Percentiles rank a stretch among this genome's conserved stretches.
phyloP scores from a whole-genome alignment of 2,888 invertebrate species.

The Drosophila setosimentum region DNA sequence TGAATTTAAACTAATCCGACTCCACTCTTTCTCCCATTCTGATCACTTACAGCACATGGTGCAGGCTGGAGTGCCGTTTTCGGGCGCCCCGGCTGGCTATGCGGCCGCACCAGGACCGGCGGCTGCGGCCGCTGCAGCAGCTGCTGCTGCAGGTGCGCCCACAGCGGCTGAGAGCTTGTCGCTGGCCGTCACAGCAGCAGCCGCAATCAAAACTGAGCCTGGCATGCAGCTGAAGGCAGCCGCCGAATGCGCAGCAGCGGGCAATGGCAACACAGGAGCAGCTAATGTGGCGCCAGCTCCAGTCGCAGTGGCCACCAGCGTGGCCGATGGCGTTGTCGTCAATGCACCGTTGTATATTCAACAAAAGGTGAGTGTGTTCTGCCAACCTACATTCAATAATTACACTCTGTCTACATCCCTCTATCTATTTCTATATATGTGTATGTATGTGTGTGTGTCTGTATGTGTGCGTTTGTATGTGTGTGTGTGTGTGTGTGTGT shows the following conservation, averaged over 20 bases:
- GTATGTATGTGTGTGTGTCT: constrained; percentile 7
- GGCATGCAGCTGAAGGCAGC: constrained; percentile 83
- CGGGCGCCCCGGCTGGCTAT: constrained; percentile 84
- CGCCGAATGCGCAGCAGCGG: constrained; percentile 69
- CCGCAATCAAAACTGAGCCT: constrained; percentile 82
- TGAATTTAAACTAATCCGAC: constrained; percentile 61
- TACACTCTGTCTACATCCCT: constrained; percentile 20
- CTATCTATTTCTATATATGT: constrained; percentile 5
- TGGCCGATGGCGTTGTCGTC: constrained; percentile 63
- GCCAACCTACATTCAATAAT: background rate
- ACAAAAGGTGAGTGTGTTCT: constrained; percentile 82
- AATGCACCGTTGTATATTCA: constrained; percentile 83
- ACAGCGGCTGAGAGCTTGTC: constrained; percentile 83
- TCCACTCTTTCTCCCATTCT: constrained; percentile 15
- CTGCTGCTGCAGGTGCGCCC: constrained; percentile 72
- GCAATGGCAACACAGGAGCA: constrained; percentile 59
- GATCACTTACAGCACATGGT: constrained; percentile 84
- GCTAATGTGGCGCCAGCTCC: constrained; percentile 61
- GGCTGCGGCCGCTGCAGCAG: constrained; percentile 81
- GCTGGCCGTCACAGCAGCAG: constrained; percentile 83
- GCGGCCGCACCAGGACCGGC: constrained; percentile 83
- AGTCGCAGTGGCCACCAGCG: constrained; percentile 70
- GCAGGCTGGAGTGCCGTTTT: constrained; percentile 85
- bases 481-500: constrained; percentile 24
- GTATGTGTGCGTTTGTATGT: constrained; percentile 22